Evolutionary conservation across 2,888 invertebrate species (phyloP).

Genomic region (Cyrtodaria siliqua): DNA sequence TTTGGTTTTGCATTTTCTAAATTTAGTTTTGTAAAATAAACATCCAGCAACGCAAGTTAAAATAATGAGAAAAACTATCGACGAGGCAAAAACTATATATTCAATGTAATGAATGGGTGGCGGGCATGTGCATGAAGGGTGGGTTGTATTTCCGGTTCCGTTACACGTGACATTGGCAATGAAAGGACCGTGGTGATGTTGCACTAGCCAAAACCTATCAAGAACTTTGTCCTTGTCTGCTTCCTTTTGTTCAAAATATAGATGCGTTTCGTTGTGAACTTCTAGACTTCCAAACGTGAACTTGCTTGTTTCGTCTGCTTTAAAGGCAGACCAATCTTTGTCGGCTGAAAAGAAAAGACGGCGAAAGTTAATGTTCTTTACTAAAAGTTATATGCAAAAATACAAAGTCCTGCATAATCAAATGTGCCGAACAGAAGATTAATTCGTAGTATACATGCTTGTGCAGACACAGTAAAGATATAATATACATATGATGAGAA

Average conservation of each 20-base stretch:
- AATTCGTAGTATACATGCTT: too few relatives aligned
- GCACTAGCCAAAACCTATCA: constrained; percentile 73
- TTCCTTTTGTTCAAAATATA: constrained; percentile 69
- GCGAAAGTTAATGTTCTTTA: too few relatives aligned
- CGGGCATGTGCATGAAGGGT: constrained; percentile 54
- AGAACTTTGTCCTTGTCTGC: constrained; percentile 41
- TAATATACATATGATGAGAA: too few relatives aligned
- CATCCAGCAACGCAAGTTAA: not conserved
- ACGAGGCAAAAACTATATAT: constrained; percentile 22
- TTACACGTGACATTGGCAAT: constrained; percentile 46
- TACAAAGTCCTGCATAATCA: too few relatives aligned
- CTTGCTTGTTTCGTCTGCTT: constrained; percentile 39
- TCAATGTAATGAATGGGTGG: constrained; percentile 48
- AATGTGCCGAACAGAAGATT: too few relatives aligned
- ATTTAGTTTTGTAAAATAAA: too few relatives aligned
- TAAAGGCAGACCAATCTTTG: constrained; percentile 74
- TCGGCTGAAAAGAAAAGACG: not conserved
- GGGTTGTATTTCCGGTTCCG: constrained; percentile 8
- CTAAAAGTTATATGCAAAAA: too few relatives aligned
- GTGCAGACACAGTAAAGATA: too few relatives aligned
- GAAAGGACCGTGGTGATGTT: constrained; percentile 61
- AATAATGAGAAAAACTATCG: not conserved
- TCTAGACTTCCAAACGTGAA: constrained; percentile 68
- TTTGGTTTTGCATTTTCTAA: too few relatives aligned
- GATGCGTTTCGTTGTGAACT: constrained; percentile 71